Base-by-base conservation (phyloP, 2,888 invertebrate species). In the Epistrophe grossulariae region DNA sequence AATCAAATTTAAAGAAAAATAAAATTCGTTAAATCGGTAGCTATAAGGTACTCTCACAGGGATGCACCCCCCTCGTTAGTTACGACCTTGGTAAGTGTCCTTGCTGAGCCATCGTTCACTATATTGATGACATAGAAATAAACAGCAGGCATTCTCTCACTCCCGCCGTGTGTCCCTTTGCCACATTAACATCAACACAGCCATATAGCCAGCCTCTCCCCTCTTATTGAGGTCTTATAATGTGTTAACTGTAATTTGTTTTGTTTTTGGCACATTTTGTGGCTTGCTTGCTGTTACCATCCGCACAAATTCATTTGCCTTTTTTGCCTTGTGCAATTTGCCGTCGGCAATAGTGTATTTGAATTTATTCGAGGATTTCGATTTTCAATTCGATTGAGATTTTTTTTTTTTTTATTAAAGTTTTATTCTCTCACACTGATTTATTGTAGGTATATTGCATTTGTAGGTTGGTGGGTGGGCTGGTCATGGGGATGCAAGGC, bases 161-260 rank as follows among this genome's bases (percentile, higher is more conserved):
- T 40, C 50, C 38, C 28, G n/a, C 10, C 40, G 19, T 9, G 13
- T 59, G 52, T 79, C 83, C 83, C 60, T 79, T 87, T 35, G 66
- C 79, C 83, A 48, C 76, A 87, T 87, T 77, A 71, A 70, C 82
- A 79, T 77, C 73, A n/a, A 78, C 77, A 72, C 28, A 31, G 19
- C 8, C 11, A 24, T 35, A 66, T 0, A 4, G 40, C 71, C 38
- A 35, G 6, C 28, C 74, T 40, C 71, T 9, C 72, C 15, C 60
- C 52, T 38, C 64, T 31, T 59, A 45, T n/a, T 28, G 74, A 73
- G 62, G 64, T 68, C 60, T 79, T 87, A 24, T 24, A 87, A 87
- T 83, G 83, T 76, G 79, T 82, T 82, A 78, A 79, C 79, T 83
- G 87, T 87, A 87, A 87, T 87, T 87, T 87, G 87, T 87, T 83